Conservation (phyloP, 2,888 invertebrate genomes). For the Leptogaster cylindrica region DNA sequence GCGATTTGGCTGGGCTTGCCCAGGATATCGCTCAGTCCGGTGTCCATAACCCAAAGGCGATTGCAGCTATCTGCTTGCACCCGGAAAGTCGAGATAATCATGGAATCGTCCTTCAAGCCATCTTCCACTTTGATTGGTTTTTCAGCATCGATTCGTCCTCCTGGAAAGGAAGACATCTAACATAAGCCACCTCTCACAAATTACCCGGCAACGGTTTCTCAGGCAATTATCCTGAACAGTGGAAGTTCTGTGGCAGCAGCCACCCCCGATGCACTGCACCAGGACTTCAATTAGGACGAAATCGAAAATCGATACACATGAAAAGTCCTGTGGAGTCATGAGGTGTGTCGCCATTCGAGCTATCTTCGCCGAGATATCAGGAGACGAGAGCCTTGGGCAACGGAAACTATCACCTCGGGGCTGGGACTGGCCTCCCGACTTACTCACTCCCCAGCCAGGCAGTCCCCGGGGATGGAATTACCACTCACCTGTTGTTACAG, state of each 20-base stretch:
- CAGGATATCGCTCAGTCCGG: constrained; percentile 77
- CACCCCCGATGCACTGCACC: background rate
- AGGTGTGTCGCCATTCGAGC: no score
- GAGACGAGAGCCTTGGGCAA: no score
- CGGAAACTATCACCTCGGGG: no score
- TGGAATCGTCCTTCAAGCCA: constrained; percentile 65
- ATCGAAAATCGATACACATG: constrained; percentile 13
- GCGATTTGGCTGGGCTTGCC: constrained; percentile 70
- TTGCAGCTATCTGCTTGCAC: constrained; percentile 77
- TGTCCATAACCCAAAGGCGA: constrained; percentile 82
- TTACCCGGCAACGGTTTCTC: no score
- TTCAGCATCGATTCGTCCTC: constrained; percentile 57
- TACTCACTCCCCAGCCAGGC: no score
- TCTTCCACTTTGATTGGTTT: constrained; percentile 61
- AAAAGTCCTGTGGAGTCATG: background rate
- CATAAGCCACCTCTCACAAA: no score
- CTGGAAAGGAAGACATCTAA: constrained; percentile 49
- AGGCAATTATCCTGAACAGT: no score
- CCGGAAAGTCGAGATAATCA: constrained; percentile 76
- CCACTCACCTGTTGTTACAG: constrained; percentile 52
- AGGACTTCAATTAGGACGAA: constrained; percentile 16
- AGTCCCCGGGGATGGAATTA: no score
- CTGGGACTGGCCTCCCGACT: no score
- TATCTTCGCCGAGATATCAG: no score
- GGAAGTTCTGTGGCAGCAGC: background rate